A percentile compares a stretch with the other conserved stretches of the same genome.
Evolutionary conservation across 2,113 vertebrate genomes (phyloP).

Genomic region (Eclectus roratus): DNA sequence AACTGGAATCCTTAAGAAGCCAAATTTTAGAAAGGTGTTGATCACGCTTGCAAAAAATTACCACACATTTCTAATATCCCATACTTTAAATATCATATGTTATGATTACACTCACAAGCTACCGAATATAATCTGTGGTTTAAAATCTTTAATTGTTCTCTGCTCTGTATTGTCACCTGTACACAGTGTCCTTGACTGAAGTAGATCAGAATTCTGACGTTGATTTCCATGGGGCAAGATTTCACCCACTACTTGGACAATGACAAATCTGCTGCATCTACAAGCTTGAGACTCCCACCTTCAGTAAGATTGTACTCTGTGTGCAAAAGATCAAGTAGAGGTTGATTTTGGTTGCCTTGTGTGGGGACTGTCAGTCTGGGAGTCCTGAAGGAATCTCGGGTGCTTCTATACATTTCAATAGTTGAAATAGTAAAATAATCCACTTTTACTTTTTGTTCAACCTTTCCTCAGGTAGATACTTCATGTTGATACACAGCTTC

Average conservation of each 20-base stretch:
- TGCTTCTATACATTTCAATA: not conserved
- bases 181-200: not conserved
- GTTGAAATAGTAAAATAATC: not conserved
- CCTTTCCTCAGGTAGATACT: not conserved
- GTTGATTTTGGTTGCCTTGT: not conserved
- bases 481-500: not conserved
- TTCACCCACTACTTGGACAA: not conserved
- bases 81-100: not conserved
- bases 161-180: not conserved
- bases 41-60: not conserved
- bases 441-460: not conserved
- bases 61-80: not conserved
- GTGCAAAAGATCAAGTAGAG: not conserved
- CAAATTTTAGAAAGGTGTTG: slow-evolving; percentile 22
- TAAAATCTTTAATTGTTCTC: not conserved
- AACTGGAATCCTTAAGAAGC: slow-evolving; percentile 52
- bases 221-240: not conserved
- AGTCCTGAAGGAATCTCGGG: not conserved
- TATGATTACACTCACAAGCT: not conserved
- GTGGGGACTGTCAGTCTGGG: not conserved
- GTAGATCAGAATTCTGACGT: not conserved
- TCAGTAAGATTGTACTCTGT: not conserved
- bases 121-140: not conserved
- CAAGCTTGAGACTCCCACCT: not conserved
- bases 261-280: not conserved